Conservation (phyloP, 2,113 vertebrate genomes). For the Chaetura pelagica region DNA sequence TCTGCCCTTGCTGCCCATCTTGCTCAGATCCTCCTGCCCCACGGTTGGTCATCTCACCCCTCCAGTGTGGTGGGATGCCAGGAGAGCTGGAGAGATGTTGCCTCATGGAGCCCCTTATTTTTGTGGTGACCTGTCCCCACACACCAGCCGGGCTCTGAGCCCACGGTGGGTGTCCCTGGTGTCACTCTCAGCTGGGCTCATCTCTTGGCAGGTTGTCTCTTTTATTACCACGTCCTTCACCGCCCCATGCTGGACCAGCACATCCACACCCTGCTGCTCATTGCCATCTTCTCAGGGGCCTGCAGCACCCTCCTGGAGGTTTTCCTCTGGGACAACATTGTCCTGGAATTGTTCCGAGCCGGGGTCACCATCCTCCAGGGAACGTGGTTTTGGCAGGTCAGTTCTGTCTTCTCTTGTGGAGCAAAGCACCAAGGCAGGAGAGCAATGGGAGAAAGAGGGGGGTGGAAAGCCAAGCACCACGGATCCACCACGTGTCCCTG, state of each 20-base stretch:
- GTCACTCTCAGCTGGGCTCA: rapidly evolving
- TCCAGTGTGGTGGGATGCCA: background rate
- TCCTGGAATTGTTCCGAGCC: constrained; percentile 86
- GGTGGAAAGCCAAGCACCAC: rapidly evolving
- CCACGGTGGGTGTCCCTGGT: rapidly evolving
- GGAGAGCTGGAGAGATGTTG: background rate
- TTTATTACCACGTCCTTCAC: constrained; percentile 87
- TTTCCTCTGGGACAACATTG: constrained; percentile 80
- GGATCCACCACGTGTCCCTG: rapidly evolving
- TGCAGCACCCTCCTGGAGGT: constrained; percentile 80
- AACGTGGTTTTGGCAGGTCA: constrained; percentile 96
- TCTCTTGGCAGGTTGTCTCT: constrained; percentile 84
- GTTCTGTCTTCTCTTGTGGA: background rate
- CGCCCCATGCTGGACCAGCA: constrained; percentile 87
- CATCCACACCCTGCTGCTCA: constrained; percentile 89
- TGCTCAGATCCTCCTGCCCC: background rate
- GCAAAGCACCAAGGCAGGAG: background rate
- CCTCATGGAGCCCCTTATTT: background rate
- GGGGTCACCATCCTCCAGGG: constrained; percentile 89
- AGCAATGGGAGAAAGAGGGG: background rate
- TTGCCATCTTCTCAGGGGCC: constrained; percentile 77
- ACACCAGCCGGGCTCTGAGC: background rate
- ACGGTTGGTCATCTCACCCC: background rate
- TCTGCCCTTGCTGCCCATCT: background rate
- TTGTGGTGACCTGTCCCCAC: rapidly evolving